These are phyloP conservation scores for Rhabdornis inornatus DNA, from an alignment of 2,113 vertebrate genomes.

Conservation along the genomic window DNA sequence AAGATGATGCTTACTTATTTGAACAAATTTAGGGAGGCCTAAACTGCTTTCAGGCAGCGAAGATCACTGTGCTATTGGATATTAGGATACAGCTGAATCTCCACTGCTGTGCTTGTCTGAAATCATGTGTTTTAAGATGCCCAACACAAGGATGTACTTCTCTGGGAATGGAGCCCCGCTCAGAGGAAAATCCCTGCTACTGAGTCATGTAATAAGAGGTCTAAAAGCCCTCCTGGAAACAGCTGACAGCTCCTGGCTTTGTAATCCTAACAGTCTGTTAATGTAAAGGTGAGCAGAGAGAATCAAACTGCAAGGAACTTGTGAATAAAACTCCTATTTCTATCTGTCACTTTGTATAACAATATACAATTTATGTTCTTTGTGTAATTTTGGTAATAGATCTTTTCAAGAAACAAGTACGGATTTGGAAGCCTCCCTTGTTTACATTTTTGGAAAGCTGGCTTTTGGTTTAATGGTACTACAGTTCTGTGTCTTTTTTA, in stretches of 20 bases:
- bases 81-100: neutral
- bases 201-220: neutral
- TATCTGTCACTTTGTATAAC: neutral
- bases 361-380: neutral
- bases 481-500: neutral
- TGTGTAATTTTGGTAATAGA: neutral
- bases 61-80: neutral
- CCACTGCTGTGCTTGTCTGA: neutral
- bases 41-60: neutral
- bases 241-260: neutral
- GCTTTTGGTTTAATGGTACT: neutral
- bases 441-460: neutral
- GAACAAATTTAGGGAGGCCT: conserved; percentile 23
- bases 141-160: neutral
- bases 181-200: neutral
- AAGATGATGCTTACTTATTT: conserved; percentile 42
- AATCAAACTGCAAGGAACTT: neutral
- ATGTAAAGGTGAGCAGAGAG: neutral
- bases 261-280: neutral
- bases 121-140: neutral
- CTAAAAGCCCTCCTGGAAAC: neutral
- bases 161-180: neutral
- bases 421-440: neutral
- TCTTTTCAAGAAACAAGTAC: neutral
- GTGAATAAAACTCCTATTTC: neutral